Conservation (phyloP, 2,797 vertebrate genomes). For the Chelon auratus region DNA sequence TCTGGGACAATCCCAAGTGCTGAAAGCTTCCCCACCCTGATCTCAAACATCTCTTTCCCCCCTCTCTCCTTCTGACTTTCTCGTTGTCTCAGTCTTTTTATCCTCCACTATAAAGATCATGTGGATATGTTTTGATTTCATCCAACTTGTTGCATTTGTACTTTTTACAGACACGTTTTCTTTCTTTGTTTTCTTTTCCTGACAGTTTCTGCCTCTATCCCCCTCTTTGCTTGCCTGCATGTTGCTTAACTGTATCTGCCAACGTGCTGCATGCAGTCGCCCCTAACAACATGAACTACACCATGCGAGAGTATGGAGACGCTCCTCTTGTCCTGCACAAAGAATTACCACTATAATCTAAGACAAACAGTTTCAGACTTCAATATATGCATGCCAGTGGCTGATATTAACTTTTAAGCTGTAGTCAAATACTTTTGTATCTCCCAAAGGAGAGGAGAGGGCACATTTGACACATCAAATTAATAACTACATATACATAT, state of each 20-base stretch:
- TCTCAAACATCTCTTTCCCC: slow-evolving; percentile 69
- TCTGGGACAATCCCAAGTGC: slow-evolving; percentile 80
- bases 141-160: slow-evolving; percentile 28
- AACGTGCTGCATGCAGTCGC: slow-evolving; percentile 7
- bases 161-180: slow-evolving; percentile 4
- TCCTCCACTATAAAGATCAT: slow-evolving; percentile 45
- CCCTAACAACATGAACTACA: background rate
- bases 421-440: slow-evolving; percentile 2
- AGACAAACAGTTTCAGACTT: background rate
- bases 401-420: slow-evolving; percentile 1
- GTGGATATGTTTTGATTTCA: slow-evolving; percentile 18
- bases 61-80: slow-evolving; percentile 36
- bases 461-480: background rate
- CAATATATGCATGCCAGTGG: background rate
- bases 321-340: background rate
- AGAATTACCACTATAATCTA: no score
- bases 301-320: background rate
- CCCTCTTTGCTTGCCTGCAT: background rate
- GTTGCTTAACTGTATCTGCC: background rate
- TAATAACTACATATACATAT: background rate
- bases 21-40: slow-evolving; percentile 81
- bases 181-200: background rate
- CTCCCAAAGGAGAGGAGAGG: slow-evolving; percentile 17
- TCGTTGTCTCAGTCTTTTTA: slow-evolving; percentile 19
- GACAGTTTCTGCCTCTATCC: background rate